phyloP scores from a whole-genome alignment of 1,140 invertebrate species.

The Drosophila elegans region DNA sequence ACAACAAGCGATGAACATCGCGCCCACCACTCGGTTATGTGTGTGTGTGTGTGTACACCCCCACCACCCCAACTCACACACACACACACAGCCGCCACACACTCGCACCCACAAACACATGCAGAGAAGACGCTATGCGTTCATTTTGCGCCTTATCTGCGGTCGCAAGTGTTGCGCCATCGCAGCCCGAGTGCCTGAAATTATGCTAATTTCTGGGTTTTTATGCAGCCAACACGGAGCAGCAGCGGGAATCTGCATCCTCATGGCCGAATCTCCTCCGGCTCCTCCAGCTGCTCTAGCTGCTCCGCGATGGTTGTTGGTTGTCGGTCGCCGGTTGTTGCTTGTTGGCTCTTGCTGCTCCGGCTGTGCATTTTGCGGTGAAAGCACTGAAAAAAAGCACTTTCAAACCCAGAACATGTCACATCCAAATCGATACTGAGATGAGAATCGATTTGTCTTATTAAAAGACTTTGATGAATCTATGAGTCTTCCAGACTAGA shows the following conservation, averaged over 20 bases:
- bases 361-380: constrained; percentile 49
- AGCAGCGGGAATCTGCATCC: constrained; percentile 57
- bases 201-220: constrained; percentile 79
- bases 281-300: constrained; percentile 32
- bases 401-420: too few relatives aligned
- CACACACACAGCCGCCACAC: constrained; percentile 7
- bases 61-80: not conserved
- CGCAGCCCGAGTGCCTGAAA: constrained; percentile 67
- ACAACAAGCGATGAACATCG: constrained; percentile 60
- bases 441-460: too few relatives aligned
- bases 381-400: constrained; percentile 9
- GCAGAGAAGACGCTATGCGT: constrained; percentile 51
- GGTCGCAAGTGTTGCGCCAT: constrained; percentile 71
- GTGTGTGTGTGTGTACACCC: constrained; percentile 17
- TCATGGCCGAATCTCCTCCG: constrained; percentile 38
- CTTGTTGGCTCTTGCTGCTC: constrained; percentile 37
- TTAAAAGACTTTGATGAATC: too few relatives aligned
- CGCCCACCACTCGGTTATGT: constrained; percentile 26
- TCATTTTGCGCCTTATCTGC: constrained; percentile 79
- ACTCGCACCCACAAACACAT: constrained; percentile 15
- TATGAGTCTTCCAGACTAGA: too few relatives aligned
- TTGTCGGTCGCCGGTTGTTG: constrained; percentile 33
- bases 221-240: constrained; percentile 69
- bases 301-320: constrained; percentile 41
- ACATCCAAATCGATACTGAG: too few relatives aligned